A percentile compares a stretch with the other conserved stretches of the same genome.
phyloP scores from a whole-genome alignment of 1,140 invertebrate genomes.

The Orius insidiosus region DNA sequence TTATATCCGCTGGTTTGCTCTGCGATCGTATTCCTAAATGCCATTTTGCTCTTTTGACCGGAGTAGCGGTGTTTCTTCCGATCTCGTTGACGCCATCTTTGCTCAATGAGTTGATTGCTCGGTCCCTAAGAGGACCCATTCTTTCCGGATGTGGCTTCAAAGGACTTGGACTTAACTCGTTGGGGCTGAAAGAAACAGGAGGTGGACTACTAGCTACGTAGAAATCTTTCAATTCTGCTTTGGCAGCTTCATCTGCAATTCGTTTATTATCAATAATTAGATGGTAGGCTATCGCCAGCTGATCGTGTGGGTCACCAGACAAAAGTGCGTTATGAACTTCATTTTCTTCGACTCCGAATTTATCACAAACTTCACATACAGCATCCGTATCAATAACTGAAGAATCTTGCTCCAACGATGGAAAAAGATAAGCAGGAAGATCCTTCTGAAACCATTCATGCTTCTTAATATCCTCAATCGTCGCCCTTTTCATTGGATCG shows the following conservation, averaged over 20 bases:
- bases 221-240: constrained; percentile 89
- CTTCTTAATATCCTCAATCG: constrained; percentile 97
- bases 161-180: constrained; percentile 31
- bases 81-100: constrained; percentile 25
- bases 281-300: constrained; percentile 95
- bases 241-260: constrained; percentile 86
- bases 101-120: constrained; percentile 21
- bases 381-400: constrained; percentile 95
- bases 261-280: constrained; percentile 97
- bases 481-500: constrained; percentile 93
- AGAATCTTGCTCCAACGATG: constrained; percentile 82
- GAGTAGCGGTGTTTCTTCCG: constrained; percentile 31
- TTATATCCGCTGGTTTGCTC: constrained; percentile 97
- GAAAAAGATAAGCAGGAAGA: constrained; percentile 89
- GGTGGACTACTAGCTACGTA: constrained; percentile 80
- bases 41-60: constrained; percentile 93
- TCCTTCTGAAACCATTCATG: constrained; percentile 99
- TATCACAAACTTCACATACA: constrained; percentile 79
- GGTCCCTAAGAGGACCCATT: constrained; percentile 40
- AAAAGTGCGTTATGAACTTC: constrained; percentile 89
- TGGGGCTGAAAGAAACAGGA: constrained; percentile 36
- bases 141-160: constrained; percentile 82
- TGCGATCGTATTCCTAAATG: constrained; percentile 96
- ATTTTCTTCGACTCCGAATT: constrained; percentile 83
- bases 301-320: constrained; percentile 93